Base-by-base conservation (phyloP, 1,140 invertebrate species). In the Acromyrmex heyeri region DNA sequence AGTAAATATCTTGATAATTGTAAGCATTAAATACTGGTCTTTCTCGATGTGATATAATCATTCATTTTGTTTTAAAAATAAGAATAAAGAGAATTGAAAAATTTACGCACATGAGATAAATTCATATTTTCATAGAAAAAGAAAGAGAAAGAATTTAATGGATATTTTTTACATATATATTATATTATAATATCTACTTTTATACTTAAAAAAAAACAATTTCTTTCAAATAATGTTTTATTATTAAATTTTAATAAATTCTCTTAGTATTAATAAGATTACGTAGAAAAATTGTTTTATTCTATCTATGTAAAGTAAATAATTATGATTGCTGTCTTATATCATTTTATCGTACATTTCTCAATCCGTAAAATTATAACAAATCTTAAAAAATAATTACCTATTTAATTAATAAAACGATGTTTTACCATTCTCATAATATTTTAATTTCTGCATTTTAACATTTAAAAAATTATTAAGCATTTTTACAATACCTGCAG, bases 11-110 rank as follows among this genome's bases (percentile, higher is more conserved):
- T 73, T 55, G 50, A 73, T 55, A 73, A 55, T 53, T 72, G 55
- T 18, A 70, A n/a, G 7, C 50, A 10, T 16, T 5, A 2, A 3
- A 8, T 38, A 38, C 7, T 38, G 6, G 34, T 38, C 7, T 53
- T 27, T 73, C 1, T 70, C 24, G 38, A 70, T 70, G 48, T 24
- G 24, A 73, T 55, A 73, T 73, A 73, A 73, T 50, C n/a, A 70
- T 73, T 73, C 30, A 27, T 55, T 16, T 16, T n/a, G 27, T 50
- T 73, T 73, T 4, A 30, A 53, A 2, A 30, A 55, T 14, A 30
- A 55, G n/a, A 38, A 38, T 38, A 50, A n/a, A 48, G 12, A 14
- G 48, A 12, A 48, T 38, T 38, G 34, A 38, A 7, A 38, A 38
- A 38, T 38, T 34, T 38, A 38, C 7, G 6, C 34, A 38, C 0